Evolutionary conservation across 2,797 vertebrate genomes (phyloP).

Genomic region (Microctenopoma steveboyesi): DNA sequence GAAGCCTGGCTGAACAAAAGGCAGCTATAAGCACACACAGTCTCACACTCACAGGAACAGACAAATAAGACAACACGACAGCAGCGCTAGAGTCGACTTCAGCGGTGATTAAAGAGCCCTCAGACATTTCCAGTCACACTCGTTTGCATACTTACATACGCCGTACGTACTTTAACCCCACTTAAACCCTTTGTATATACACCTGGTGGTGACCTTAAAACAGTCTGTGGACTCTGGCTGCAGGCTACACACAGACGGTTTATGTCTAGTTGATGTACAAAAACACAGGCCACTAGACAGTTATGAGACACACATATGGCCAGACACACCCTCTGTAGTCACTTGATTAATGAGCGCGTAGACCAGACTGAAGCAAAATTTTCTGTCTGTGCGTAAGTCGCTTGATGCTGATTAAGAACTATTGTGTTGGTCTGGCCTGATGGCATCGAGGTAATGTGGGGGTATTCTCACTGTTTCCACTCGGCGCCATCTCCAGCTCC

Average conservation of each 20-base stretch:
- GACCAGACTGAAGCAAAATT: conserved; percentile 55
- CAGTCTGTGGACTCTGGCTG: conserved; percentile 41
- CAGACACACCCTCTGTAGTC: conserved; percentile 57
- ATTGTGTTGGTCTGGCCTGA: conserved; percentile 18
- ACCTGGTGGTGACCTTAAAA: conserved; percentile 66
- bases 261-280: conserved; percentile 48
- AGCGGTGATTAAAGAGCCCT: conserved; percentile 53
- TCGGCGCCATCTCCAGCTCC: neutral
- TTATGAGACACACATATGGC: conserved; percentile 49
- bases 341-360: conserved; percentile 63
- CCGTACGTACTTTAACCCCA: neutral
- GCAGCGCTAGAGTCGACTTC: conserved; percentile 24
- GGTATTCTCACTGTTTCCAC: conserved; percentile 54
- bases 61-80: conserved; percentile 29
- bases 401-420: conserved; percentile 48
- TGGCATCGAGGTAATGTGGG: conserved; percentile 19
- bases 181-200: conserved; percentile 8
- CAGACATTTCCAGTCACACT: conserved; percentile 46
- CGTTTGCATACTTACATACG: conserved; percentile 14
- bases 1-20: conserved; percentile 26
- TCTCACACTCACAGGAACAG: conserved; percentile 25
- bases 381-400: conserved; percentile 53
- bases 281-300: conserved; percentile 47
- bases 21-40: conserved; percentile 18
- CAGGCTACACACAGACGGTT: conserved; percentile 1